Evolutionary conservation across 1,140 invertebrate genomes (phyloP).

Genomic region (Atta texana): DNA sequence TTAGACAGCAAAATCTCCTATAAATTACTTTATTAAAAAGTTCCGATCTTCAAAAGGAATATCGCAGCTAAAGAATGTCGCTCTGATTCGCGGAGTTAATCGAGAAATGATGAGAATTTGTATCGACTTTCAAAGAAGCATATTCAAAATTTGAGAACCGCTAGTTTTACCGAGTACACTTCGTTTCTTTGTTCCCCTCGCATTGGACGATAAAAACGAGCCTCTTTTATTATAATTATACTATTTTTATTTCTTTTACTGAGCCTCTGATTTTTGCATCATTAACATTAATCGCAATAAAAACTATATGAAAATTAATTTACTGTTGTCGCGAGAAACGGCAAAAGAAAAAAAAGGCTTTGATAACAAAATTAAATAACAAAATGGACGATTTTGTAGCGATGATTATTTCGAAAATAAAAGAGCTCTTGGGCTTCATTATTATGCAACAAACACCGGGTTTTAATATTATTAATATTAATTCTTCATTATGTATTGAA

Average conservation of each 20-base stretch:
- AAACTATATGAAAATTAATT: not conserved
- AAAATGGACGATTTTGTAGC: not conserved
- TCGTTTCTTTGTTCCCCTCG: constrained; percentile 34
- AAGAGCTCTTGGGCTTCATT: not conserved
- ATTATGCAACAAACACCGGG: not conserved
- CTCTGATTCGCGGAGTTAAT: not conserved
- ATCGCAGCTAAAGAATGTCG: too few relatives aligned
- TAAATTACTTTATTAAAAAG: too few relatives aligned
- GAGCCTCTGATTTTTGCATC: not conserved
- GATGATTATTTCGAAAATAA: constrained; percentile 1
- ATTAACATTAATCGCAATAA: not conserved
- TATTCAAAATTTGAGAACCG: constrained; percentile 39
- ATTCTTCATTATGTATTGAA: constrained; percentile 25
- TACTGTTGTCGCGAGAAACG: not conserved
- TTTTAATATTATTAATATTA: constrained; percentile 41
- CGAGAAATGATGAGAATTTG: not conserved
- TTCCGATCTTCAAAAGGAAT: too few relatives aligned
- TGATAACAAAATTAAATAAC: not conserved
- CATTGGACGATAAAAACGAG: constrained; percentile 42
- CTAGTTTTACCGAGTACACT: constrained; percentile 31
- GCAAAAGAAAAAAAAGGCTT: not conserved
- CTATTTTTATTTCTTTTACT: not conserved
- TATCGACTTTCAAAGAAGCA: not conserved
- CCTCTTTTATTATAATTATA: constrained; percentile 36
- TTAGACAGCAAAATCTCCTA: too few relatives aligned